Evolutionary conservation across 2,797 vertebrate species (phyloP).

Genomic region (Potorous gilbertii): DNA sequence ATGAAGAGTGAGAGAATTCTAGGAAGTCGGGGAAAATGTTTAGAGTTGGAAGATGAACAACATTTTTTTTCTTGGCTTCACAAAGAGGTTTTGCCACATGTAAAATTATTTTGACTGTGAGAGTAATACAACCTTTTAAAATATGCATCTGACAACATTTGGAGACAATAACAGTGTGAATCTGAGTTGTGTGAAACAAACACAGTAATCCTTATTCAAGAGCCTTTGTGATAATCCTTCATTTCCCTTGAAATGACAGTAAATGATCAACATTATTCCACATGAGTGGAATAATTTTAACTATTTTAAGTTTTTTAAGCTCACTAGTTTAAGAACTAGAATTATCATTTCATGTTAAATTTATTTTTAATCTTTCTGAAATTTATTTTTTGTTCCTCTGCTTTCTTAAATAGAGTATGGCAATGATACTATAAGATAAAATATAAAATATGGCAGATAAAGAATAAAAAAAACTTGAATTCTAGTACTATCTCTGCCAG

Average conservation of each 20-base stretch:
- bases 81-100: background rate
- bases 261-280: background rate
- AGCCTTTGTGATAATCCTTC: background rate
- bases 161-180: background rate
- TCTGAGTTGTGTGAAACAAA: background rate
- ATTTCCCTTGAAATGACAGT: constrained; percentile 1
- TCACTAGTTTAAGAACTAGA: background rate
- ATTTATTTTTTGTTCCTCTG: background rate
- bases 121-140: background rate
- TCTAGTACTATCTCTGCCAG: background rate
- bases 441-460: background rate
- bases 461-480: background rate
- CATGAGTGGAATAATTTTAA: background rate
- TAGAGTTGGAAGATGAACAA: background rate
- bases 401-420: constrained; percentile 7
- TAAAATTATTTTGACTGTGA: background rate
- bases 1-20: background rate
- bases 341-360: background rate
- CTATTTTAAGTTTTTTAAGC: no score
- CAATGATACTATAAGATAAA: constrained; percentile 4
- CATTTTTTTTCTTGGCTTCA: background rate
- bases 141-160: background rate
- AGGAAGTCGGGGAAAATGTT: background rate
- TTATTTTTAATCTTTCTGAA: constrained; percentile 19
- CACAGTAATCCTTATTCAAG: background rate